Evolutionary conservation across 2,888 invertebrate genomes (phyloP), one percentile per base, ranked within the genome.

Genomic region (Calameuta idolon): DNA sequence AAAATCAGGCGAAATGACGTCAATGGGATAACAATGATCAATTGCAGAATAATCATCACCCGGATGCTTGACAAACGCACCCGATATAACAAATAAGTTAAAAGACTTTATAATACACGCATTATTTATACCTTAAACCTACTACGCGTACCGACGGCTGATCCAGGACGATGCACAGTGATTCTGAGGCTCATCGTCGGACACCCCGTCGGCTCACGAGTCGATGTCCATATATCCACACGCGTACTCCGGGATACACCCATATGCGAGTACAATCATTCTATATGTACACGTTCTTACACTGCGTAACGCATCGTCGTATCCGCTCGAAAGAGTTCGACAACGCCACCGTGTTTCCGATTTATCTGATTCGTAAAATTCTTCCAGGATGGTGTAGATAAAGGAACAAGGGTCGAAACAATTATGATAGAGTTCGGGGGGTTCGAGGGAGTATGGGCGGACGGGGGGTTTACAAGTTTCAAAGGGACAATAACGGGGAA

Each of bases 21-120:
- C 40, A 55, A 55, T 55, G 23, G 40, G 40, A 55, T 55, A 23
- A 55, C 40, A 55, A 55, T 23, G 5, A 23, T 55, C 40, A 23
- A 55, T 55, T 9, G 23, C 40, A 55, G 23, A 55, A 55, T 55
- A 5, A 55, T 23, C 40, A 55, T 9, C 23, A 55, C 55, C 9
- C 55, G 9, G 55, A 55, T 55, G 23, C 55, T 55, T 55, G 55
- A 55, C 55, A 55, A 55, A 23, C 23, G 55, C 71, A 31, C 71
- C 73, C 77, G 68, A 86, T 79, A 86, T 89, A 87, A 88, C 87
- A 88, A 89, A 87, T 87, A 89, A 89, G 86, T 87, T 85, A 87
- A 88, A 87, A 88, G 84, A 85, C 84, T 87, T 88, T 90, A 90
- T 90, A 86, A 88, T 90, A 90, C 90, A 90, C 87, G 87, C 85